Percentiles rank a stretch among this genome's conserved stretches.
These are phyloP conservation scores for Chrysochloris asiatica DNA, from an alignment of 2,113 vertebrate genomes.

Conservation along the genomic window DNA sequence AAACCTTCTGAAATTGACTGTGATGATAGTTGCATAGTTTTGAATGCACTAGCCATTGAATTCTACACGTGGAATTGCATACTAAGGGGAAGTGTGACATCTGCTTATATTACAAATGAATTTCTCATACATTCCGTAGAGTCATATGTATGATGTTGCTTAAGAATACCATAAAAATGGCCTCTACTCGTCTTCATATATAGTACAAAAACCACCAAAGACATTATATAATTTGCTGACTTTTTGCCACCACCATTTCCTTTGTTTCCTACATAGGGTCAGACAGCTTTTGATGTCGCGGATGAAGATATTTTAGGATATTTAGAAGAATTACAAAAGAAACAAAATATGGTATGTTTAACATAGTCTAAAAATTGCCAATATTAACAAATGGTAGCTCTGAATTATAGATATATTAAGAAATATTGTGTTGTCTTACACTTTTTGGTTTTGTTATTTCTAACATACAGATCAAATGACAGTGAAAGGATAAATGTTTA, in stretches of 20 bases:
- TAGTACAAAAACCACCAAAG: slow-evolving; percentile 13
- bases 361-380: background rate
- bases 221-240: slow-evolving; percentile 16
- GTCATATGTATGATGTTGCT: background rate
- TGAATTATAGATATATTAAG: slow-evolving; percentile 37
- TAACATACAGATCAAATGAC: background rate
- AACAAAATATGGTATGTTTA: slow-evolving; percentile 94
- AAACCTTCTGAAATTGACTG: slow-evolving; percentile 29
- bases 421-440: slow-evolving; percentile 22
- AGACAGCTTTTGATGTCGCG: slow-evolving; percentile 97
- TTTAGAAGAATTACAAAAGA: slow-evolving; percentile 98
- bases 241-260: background rate
- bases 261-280: slow-evolving; percentile 87
- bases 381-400: background rate
- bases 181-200: background rate
- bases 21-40: background rate
- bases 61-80: background rate
- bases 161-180: background rate
- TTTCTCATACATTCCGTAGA: slow-evolving; percentile 10
- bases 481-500: background rate
- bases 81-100: too few species aligned
- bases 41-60: slow-evolving; percentile 3
- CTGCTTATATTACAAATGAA: background rate
- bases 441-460: slow-evolving; percentile 15
- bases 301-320: slow-evolving; percentile 98